Percentiles rank a stretch among this genome's conserved stretches.
Evolutionary conservation across 1,140 invertebrate genomes (phyloP).

Genomic region (Aphis craccivora): DNA sequence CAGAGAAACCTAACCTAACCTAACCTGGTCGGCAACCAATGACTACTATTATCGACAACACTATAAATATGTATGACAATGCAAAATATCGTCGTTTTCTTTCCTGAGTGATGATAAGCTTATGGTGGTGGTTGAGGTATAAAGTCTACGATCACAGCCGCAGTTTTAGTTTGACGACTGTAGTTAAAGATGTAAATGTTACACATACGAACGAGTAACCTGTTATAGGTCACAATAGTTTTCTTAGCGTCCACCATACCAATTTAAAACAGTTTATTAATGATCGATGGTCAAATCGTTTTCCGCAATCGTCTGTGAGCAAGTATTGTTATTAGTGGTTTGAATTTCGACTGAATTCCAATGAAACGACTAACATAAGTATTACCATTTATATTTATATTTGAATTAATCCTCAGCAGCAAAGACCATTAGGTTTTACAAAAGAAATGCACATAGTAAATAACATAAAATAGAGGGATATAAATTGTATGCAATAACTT

Average conservation of each 20-base stretch:
- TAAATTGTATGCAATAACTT: too few relatives aligned
- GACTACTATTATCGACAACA: background rate
- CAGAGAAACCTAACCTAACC: too few relatives aligned
- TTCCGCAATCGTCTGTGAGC: background rate
- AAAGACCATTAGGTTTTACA: too few relatives aligned
- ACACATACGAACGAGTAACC: background rate
- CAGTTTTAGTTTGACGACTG: background rate
- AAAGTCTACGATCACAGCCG: background rate
- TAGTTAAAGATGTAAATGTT: background rate
- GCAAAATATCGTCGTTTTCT: background rate
- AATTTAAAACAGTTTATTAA: background rate
- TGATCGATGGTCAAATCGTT: background rate
- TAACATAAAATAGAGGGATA: too few relatives aligned
- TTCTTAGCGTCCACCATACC: background rate
- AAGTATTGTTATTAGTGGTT: too few relatives aligned
- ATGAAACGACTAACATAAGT: background rate
- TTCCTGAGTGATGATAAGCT: background rate
- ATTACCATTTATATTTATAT: background rate
- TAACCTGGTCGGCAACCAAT: too few relatives aligned
- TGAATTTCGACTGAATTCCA: background rate
- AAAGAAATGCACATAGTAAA: too few relatives aligned
- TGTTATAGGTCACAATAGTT: background rate
- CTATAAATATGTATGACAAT: background rate
- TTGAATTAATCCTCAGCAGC: too few relatives aligned
- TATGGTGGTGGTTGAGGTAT: background rate